Evolutionary conservation across 2,113 vertebrate genomes (phyloP), one percentile per base, ranked within the genome.

Genomic region (Hippocampus guttulatus): DNA sequence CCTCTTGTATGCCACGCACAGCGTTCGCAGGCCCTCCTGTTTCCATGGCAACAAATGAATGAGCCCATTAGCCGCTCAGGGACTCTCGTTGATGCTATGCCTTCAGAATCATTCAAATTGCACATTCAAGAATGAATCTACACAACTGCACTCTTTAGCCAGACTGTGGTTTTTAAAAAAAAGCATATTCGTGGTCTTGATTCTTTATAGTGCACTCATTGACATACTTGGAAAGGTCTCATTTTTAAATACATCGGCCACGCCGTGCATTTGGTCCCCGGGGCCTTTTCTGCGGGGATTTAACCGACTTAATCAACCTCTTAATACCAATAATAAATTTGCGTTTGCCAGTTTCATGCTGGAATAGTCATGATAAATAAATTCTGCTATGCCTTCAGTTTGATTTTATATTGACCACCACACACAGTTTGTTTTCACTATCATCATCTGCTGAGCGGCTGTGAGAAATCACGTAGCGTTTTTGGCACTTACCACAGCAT

Each of bases 1-100:
- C 60, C 87, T 92, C 79, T 94, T 95, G 75, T 96, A 98, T 1
- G 95, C 97, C 25, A 99, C 95, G 0, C 96, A 98, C 70, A 99
- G 79, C 0, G 96, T 99, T 70, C 97, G 91, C 51, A 99, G 90
- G 0, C 97, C 97, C 30, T 68, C 66, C 66, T 68, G 66, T 68
- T 68, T 2, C 47, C 66, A 54, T 10, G 27, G 30, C 10, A 10
- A 64, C 38, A 65, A 27, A 47, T 16, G 58, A 30, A 30, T 16
- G 18, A 61, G 25, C 27, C 11, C 27, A 16, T 61, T 61, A 61
- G 58, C 58, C 2, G 23, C 27, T 33, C 58, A 8, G 6, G 15
- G 15, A 33, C 27, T 58, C 25, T 23, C 11, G 16, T 30, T 33
- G 16, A 16, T 33, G 58, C 25, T 30, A 16, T 18, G 57, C 55